Evolutionary conservation across 2,797 vertebrate species (phyloP), one percentile per base, ranked within the genome.

Genomic region (Betta splendens): DNA sequence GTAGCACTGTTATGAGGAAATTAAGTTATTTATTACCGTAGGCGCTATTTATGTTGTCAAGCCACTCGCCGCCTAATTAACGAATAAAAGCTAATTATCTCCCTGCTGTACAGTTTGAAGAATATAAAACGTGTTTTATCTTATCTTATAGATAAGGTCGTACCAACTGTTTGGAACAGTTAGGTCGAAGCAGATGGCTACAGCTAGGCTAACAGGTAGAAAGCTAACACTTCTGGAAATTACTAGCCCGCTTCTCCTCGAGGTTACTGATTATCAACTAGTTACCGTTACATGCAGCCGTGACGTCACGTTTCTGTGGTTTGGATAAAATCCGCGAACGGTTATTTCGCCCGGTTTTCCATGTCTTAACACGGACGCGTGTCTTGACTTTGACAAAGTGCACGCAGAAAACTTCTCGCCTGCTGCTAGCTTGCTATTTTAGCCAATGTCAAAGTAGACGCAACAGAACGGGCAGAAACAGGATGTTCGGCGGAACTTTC

Each of bases 401-500:
- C 45, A 71, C 28, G 49, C 40, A 18, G 17, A 74, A 87, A 91
- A 92, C 80, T 92, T 90, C 26, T 62, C 17, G 8, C 39, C 53
- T 4, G 25, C 37, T 18, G 64, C 57, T 76, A 79, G 52, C 74
- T 69, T 55, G 52, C 52, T 70, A 83, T 85, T 46, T 61, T 36
- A 7, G 75, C 65, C 60, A 72, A 50, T n/a, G 69, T 43, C 44
- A 79, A 77, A 0, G 7, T 15, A 12, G 13, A 15, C 5, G 9
- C 0, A 1, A 2, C 7, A 25, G 5, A 18, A 16, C 2, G 0
- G 3, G 9, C 2, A 5, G 7, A 15, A 37, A 49, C 50, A 38
- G 17, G 47, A 58, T 60, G 52, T 80, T 80, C 64, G 69, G 7
- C 35, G 5, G 7, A 0, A 13, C 33, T 36, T 63, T 70, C 72